Evolutionary conservation across 2,113 vertebrate species (phyloP).

Genomic region (Gallinago paraguaiae): DNA sequence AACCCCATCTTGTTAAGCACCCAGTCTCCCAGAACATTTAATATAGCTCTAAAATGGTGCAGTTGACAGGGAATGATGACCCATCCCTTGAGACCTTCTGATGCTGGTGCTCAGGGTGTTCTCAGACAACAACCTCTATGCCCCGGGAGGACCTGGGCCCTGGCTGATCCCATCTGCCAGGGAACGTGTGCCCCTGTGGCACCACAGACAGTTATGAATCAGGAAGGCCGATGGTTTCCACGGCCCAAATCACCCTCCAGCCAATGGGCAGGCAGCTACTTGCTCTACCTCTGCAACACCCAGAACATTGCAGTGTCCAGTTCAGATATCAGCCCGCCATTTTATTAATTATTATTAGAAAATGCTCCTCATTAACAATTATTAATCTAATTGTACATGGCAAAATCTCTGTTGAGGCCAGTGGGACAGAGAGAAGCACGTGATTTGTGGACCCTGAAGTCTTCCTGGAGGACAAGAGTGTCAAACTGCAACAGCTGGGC

Average conservation of each 20-base stretch:
- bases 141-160: neutral
- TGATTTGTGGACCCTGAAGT: neutral
- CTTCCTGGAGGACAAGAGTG: neutral
- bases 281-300: neutral
- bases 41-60: neutral
- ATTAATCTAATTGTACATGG: neutral
- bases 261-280: neutral
- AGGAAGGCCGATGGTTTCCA: neutral
- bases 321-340: neutral
- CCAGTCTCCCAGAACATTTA: neutral
- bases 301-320: neutral
- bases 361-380: neutral
- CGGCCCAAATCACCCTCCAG: neutral
- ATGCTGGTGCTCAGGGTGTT: neutral
- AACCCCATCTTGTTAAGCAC: neutral
- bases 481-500: neutral
- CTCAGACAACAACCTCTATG: neutral
- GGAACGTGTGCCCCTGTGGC: rapidly evolving
- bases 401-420: neutral
- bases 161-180: neutral
- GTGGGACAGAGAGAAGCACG: neutral
- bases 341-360: neutral
- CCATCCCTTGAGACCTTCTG: neutral
- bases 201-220: neutral
- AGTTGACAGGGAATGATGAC: neutral